Base-by-base conservation (phyloP, 2,797 vertebrate genomes). In the Acrocephalus scirpaceus region DNA sequence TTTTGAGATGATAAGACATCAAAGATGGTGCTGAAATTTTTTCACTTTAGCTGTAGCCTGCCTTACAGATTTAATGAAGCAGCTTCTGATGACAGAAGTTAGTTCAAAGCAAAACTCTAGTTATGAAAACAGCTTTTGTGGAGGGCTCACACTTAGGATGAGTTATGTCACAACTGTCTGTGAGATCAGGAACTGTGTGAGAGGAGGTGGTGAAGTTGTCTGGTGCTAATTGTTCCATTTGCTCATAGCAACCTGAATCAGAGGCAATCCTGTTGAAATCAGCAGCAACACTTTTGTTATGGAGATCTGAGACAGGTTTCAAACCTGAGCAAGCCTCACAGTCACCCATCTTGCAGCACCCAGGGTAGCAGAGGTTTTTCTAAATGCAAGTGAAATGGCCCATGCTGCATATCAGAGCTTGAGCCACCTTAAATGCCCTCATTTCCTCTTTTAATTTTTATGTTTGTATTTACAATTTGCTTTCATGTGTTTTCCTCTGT, bases 181-280 rank as follows among this genome's bases (percentile, higher is more conserved):
- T 3, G 3, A 92, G 82, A 95, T 90, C 89, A 92, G 94, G 90
- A 93, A 50, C 77, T 0, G 3, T 67, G 40, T 36, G 76, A 83
- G 91, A 79, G 79, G 88, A 90, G 92, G 88, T 91, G 80, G 74
- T 71, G 79, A 90, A 94, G 85, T 44, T 94, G 76, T 88, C 92
- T 96, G 67, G 60, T 86, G 71, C 80, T 96, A 93, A 93, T 93
- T 92, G 94, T 70, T 94, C 87, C 38, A 57, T 88, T 97, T 95
- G 71, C 48, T 94, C 64, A 0, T 16, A 88, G 83, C 64, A 86
- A 66, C 1, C 1, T 61, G 88, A 88, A 93, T 93, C 89, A 96
- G 70, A 96, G 83, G 87, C 64, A 94, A 67, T 36, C 22, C 45
- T 70, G 71, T 7, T 70, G 71, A 76, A 92, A 90, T 86, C 48